Conservation (phyloP, 2,888 invertebrate species). For the Trisateles emortualis region DNA sequence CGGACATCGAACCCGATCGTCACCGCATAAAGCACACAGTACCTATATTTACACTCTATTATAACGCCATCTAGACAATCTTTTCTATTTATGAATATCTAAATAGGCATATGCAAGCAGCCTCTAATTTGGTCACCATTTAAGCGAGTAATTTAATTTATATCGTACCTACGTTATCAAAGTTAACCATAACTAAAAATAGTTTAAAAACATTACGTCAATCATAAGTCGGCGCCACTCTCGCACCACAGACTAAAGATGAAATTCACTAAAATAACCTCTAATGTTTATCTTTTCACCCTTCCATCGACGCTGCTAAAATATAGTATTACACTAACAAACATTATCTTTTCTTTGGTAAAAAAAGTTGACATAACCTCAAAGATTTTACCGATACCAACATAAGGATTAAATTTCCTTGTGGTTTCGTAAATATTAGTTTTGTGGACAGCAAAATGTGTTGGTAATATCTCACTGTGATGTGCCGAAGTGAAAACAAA, state of each 20-base stretch:
- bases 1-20: no score
- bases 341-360: conserved; percentile 44
- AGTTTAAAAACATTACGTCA: conserved; percentile 70
- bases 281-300: conserved; percentile 84
- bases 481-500: conserved; percentile 85
- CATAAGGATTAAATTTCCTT: conserved; percentile 59
- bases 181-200: conserved; percentile 37
- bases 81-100: no score
- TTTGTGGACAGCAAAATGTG: conserved; percentile 60
- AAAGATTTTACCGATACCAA: conserved; percentile 20
- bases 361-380: conserved; percentile 23
- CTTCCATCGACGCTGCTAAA: conserved; percentile 82
- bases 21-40: no score
- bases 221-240: conserved; percentile 80
- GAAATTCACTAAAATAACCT: conserved; percentile 84
- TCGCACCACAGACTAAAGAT: conserved; percentile 78
- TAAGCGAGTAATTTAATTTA: neutral
- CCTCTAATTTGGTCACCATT: neutral
- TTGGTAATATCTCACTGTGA: conserved; percentile 62
- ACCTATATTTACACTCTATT: no score
- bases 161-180: conserved; percentile 12
- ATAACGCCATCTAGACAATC: no score
- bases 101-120: no score
- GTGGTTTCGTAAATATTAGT: conserved; percentile 53
- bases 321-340: conserved; percentile 84